phyloP scores from a whole-genome alignment of 2,888 invertebrate genomes.

The Bombylius major region DNA sequence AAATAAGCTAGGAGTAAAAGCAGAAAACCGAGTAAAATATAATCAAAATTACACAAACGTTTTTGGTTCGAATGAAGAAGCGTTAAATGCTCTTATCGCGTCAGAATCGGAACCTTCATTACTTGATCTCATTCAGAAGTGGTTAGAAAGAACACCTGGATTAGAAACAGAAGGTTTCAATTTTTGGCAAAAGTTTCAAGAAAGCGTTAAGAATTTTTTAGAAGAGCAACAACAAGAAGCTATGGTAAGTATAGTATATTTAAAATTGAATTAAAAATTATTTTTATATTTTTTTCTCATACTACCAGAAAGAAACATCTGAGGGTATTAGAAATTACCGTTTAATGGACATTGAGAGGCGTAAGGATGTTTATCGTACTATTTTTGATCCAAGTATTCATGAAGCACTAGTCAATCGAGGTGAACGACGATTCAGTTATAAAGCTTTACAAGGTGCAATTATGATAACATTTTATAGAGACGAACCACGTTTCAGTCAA shows the following conservation, averaged over 20 bases:
- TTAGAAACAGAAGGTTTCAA: slow-evolving; percentile 72
- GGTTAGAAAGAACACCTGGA: slow-evolving; percentile 92
- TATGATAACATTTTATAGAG: slow-evolving; percentile 94
- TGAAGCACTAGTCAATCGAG: slow-evolving; percentile 68
- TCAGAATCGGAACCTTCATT: slow-evolving; percentile 81
- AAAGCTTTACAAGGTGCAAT: slow-evolving; percentile 91
- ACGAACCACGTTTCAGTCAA: slow-evolving; percentile 95
- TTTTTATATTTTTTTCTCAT: neutral
- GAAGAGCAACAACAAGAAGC: slow-evolving; percentile 51
- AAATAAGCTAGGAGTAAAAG: slow-evolving; percentile 74
- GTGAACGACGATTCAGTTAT: slow-evolving; percentile 65
- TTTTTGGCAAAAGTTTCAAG: slow-evolving; percentile 87
- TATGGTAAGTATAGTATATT: slow-evolving; percentile 21
- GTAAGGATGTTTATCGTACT: slow-evolving; percentile 74
- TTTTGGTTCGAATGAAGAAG: slow-evolving; percentile 62
- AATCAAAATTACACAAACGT: slow-evolving; percentile 84
- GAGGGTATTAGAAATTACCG: slow-evolving; percentile 52
- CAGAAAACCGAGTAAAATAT: slow-evolving; percentile 82
- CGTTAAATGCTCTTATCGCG: slow-evolving; percentile 43
- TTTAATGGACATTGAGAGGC: slow-evolving; percentile 61
- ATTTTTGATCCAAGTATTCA: slow-evolving; percentile 79
- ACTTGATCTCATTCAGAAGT: slow-evolving; percentile 72
- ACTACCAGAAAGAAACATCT: slow-evolving; percentile 42
- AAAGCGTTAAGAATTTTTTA: slow-evolving; percentile 58
- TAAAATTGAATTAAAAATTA: neutral